A percentile compares a stretch with the other conserved stretches of the same genome.
These are phyloP conservation scores for Atta colombica DNA, from an alignment of 1,140 invertebrate species.

Conservation along the genomic window DNA sequence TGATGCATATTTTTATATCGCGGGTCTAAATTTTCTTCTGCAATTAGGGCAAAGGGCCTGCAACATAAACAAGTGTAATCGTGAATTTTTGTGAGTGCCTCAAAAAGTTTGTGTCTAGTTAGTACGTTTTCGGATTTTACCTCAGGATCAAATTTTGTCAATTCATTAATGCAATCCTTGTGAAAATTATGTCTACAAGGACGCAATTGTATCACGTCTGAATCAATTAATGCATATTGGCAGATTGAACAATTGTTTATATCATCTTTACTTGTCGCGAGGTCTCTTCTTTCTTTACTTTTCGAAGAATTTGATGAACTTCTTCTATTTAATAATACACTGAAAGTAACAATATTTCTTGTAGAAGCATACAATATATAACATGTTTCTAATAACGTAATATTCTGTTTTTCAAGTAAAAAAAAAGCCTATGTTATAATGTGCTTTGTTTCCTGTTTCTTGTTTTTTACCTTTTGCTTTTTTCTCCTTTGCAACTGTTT, in stretches of 20 bases:
- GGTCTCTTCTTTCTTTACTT: background rate
- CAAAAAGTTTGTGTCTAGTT: background rate
- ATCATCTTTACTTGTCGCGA: conserved; percentile 29
- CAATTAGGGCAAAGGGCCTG: conserved; percentile 54
- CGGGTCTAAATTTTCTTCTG: conserved; percentile 7
- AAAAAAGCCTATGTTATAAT: background rate
- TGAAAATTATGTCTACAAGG: conserved; percentile 54
- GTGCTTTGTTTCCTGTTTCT: too few species aligned
- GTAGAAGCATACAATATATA: background rate
- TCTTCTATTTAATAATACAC: conserved; percentile 30
- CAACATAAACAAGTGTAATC: conserved; percentile 23
- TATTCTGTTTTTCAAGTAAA: background rate
- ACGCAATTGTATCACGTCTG: conserved; percentile 14
- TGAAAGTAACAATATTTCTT: conserved; percentile 36
- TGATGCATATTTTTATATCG: conserved; percentile 9
- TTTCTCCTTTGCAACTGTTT: too few species aligned
- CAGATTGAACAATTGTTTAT: conserved; percentile 52
- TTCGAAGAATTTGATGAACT: conserved; percentile 21
- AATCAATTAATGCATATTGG: conserved; percentile 25
- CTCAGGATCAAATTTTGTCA: conserved; percentile 12
- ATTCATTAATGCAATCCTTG: conserved; percentile 15
- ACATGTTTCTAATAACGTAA: background rate
- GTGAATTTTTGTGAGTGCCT: background rate
- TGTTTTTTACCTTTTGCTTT: too few species aligned
- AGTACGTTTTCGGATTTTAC: conserved; percentile 20